Conservation (phyloP, 1,140 invertebrate genomes). For the Druon quercuslanigerum region DNA sequence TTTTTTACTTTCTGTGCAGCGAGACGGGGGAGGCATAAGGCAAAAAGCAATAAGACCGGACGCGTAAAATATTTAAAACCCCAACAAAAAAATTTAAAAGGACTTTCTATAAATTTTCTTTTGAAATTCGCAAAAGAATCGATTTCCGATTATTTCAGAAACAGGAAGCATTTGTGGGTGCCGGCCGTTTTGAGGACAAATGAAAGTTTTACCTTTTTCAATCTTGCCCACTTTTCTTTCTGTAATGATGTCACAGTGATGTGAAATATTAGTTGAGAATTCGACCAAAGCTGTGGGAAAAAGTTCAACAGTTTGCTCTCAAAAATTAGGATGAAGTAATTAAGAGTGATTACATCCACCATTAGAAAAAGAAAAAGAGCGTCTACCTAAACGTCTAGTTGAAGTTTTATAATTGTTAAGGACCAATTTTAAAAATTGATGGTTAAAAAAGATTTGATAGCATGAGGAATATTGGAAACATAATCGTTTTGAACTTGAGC, state of each 20-base stretch:
- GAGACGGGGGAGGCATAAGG: constrained; percentile 31
- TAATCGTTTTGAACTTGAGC: constrained; percentile 34
- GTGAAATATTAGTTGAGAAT: too few species aligned
- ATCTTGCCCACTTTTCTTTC: neutral
- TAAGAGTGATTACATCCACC: too few species aligned
- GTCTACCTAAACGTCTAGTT: too few species aligned
- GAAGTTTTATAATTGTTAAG: too few species aligned
- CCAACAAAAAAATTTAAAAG: neutral
- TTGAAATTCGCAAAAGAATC: constrained; percentile 35
- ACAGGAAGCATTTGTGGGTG: constrained; percentile 25
- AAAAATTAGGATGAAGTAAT: too few species aligned
- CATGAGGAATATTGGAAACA: neutral
- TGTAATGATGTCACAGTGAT: too few species aligned
- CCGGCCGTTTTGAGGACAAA: constrained; percentile 1
- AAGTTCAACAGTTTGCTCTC: too few species aligned
- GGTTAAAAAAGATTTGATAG: too few species aligned
- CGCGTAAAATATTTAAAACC: constrained; percentile 16
- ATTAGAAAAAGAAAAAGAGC: too few species aligned
- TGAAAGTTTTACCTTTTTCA: neutral
- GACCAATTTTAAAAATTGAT: too few species aligned
- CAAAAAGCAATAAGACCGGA: neutral
- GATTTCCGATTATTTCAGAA: constrained; percentile 27
- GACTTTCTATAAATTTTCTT: neutral
- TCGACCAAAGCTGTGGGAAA: too few species aligned
- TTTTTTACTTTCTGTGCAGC: constrained; percentile 55